Percentiles rank a stretch among this genome's conserved stretches.
phyloP scores from a whole-genome alignment of 2,888 invertebrate species.

The Mycalesis mineus region DNA sequence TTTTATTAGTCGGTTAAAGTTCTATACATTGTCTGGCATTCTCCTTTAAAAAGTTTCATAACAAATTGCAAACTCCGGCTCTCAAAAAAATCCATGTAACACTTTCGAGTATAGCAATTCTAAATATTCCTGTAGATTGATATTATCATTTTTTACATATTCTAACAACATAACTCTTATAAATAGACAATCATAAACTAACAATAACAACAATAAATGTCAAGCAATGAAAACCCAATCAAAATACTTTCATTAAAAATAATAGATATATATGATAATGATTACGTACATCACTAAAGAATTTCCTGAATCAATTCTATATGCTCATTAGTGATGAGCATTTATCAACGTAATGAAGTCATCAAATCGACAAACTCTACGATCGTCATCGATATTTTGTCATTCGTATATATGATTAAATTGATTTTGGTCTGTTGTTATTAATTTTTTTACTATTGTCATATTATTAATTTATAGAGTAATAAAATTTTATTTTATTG shows the following conservation, averaged over 20 bases:
- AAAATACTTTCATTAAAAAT: slow-evolving; percentile 18
- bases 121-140: too few relatives aligned
- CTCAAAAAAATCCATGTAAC: too few relatives aligned
- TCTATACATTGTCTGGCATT: too few relatives aligned
- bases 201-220: background rate
- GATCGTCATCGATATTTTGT: slow-evolving; percentile 4
- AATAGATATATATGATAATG: slow-evolving; percentile 7
- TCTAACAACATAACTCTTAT: background rate
- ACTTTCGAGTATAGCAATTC: too few relatives aligned
- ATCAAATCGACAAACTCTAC: slow-evolving; percentile 20
- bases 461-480: slow-evolving; percentile 3
- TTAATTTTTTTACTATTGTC: background rate
- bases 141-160: too few relatives aligned
- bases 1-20: too few relatives aligned
- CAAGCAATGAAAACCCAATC: slow-evolving; percentile 16
- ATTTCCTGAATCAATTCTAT: slow-evolving; percentile 19
- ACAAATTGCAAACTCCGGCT: too few relatives aligned
- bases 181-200: background rate
- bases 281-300: slow-evolving; percentile 15
- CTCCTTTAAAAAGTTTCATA: too few relatives aligned
- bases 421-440: slow-evolving; percentile 13
- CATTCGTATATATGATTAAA: slow-evolving; percentile 13
- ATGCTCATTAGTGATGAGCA: slow-evolving; percentile 23
- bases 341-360: slow-evolving; percentile 25
- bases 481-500: slow-evolving; percentile 14